These are phyloP conservation scores for Drosophila meridiana DNA, from an alignment of 2,888 invertebrate species.

Conservation along the genomic window DNA sequence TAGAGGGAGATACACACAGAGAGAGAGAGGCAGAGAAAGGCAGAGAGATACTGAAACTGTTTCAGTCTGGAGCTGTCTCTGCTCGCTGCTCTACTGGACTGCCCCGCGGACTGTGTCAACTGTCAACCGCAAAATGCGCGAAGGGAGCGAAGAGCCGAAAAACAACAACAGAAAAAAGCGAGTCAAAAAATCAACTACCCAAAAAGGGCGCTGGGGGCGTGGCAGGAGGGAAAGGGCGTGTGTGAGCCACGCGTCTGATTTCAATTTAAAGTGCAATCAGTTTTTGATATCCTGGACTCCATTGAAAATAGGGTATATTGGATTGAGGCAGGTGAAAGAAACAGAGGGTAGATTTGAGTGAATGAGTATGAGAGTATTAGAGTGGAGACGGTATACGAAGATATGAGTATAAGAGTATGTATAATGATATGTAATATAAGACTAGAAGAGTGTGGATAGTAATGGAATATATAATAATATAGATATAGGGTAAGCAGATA, in stretches of 20 bases:
- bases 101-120: conserved; percentile 70
- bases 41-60: conserved; percentile 1
- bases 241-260: conserved; percentile 67
- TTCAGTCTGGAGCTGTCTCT: conserved; percentile 13
- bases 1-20: conserved; percentile 11
- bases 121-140: conserved; percentile 74
- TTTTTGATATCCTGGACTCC: conserved; percentile 26
- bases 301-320: background rate
- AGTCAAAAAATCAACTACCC: conserved; percentile 50
- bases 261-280: conserved; percentile 76
- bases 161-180: conserved; percentile 15
- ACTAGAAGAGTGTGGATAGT: background rate
- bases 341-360: background rate
- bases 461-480: too few relatives aligned
- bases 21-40: background rate
- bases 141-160: conserved; percentile 38
- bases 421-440: background rate
- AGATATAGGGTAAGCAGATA: too few relatives aligned
- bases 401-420: background rate
- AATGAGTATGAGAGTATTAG: background rate
- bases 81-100: conserved; percentile 17
- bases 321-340: background rate
- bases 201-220: background rate
- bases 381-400: background rate
- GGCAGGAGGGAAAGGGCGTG: conserved; percentile 1